A percentile compares a stretch with the other conserved stretches of the same genome.
Evolutionary conservation across 1,140 invertebrate species (phyloP).

Genomic region (Meloidogyne exigua): DNA sequence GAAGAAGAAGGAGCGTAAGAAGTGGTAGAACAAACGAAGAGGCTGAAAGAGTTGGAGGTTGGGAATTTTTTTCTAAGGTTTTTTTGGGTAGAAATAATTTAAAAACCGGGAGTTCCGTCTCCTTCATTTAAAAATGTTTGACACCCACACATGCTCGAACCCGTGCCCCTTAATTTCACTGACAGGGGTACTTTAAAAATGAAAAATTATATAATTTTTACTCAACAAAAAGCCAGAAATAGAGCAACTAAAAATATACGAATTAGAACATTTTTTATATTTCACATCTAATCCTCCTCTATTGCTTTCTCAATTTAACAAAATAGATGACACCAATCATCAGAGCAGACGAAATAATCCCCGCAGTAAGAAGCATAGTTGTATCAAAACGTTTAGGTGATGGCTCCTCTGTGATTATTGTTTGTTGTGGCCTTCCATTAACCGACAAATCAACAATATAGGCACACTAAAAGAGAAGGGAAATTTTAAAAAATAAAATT

Average conservation of each 20-base stretch:
- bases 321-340: not conserved
- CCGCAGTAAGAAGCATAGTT: not conserved
- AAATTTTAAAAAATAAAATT: not conserved
- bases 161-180: not conserved
- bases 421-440: not conserved
- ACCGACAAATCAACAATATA: not conserved
- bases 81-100: slow-evolving; percentile 4
- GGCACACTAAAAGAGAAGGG: not conserved
- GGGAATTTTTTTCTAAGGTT: not conserved
- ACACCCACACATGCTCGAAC: not conserved
- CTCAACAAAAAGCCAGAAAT: not conserved
- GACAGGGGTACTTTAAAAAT: not conserved
- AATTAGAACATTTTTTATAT: not conserved
- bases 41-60: not conserved
- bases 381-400: not conserved
- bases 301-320: not conserved
- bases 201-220: not conserved
- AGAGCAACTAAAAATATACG: not conserved
- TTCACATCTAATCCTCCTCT: not conserved
- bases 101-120: not conserved
- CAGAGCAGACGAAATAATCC: not conserved
- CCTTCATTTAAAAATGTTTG: not conserved
- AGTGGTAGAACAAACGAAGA: not conserved
- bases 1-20: slow-evolving; percentile 31
- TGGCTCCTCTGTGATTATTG: not conserved